phyloP scores from a whole-genome alignment of 2,888 invertebrate species.

The Mayetiola destructor region DNA sequence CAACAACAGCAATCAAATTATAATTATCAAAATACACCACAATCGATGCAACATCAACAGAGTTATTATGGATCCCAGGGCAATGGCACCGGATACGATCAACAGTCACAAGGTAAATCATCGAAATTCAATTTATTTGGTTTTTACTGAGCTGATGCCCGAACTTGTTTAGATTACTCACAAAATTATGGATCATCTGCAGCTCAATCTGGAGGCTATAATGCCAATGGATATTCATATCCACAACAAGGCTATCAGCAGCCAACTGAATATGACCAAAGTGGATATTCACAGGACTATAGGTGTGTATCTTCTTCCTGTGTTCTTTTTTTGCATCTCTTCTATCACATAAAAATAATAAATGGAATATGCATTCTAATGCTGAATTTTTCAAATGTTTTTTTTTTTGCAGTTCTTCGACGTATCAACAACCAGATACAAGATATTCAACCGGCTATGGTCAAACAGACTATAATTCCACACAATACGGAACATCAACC shows the following conservation, averaged over 20 bases:
- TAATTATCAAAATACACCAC: neutral
- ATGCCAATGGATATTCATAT: constrained; percentile 32
- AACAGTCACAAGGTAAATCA: neutral
- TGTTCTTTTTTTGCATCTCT: constrained; percentile 17
- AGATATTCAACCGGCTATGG: constrained; percentile 31
- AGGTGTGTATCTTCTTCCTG: constrained; percentile 20
- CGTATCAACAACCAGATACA: constrained; percentile 30
- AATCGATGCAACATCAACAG: constrained; percentile 2
- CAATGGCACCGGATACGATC: constrained; percentile 1
- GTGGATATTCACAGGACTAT: constrained; percentile 25
- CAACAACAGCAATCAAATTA: neutral
- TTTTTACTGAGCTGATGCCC: too few relatives aligned
- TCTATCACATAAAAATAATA: constrained; percentile 7
- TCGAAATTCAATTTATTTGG: too few relatives aligned
- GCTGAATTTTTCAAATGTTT: neutral
- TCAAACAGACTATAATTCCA: constrained; percentile 30
- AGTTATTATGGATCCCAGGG: neutral
- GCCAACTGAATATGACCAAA: constrained; percentile 32
- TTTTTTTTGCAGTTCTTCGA: constrained; percentile 24
- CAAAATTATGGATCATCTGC: constrained; percentile 1
- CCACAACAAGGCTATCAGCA: constrained; percentile 27
- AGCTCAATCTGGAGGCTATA: constrained; percentile 18
- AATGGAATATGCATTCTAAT: constrained; percentile 1
- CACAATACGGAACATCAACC: constrained; percentile 33
- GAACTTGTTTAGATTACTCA: too few relatives aligned